These are phyloP conservation scores for Lanius ludovicianus DNA, from an alignment of 2,113 vertebrate species.

Conservation along the genomic window DNA sequence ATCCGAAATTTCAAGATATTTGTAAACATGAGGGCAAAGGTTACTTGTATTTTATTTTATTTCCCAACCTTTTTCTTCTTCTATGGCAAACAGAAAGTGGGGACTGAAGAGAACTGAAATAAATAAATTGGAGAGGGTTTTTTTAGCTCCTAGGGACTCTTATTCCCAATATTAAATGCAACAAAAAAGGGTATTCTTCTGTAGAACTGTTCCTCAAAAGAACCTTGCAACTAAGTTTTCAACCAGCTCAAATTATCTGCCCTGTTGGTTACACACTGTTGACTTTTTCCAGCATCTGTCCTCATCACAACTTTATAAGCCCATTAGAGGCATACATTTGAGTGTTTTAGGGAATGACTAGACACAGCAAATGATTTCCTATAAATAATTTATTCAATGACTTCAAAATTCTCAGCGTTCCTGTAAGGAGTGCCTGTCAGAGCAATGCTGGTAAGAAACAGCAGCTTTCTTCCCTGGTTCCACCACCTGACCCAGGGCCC, in stretches of 20 bases:
- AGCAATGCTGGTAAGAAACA: slow-evolving; percentile 32
- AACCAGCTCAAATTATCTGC: not conserved
- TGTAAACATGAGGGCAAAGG: not conserved
- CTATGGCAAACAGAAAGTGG: not conserved
- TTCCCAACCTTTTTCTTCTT: not conserved
- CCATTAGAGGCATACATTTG: slow-evolving; percentile 42
- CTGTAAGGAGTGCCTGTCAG: slow-evolving; percentile 35
- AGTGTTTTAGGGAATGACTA: slow-evolving; percentile 55
- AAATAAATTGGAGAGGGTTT: not conserved
- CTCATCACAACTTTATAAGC: slow-evolving; percentile 35
- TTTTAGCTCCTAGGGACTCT: not conserved
- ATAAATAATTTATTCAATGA: slow-evolving; percentile 48
- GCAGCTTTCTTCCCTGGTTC: not conserved
- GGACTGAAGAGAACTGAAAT: not conserved
- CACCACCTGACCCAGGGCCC: not conserved
- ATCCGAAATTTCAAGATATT: not conserved
- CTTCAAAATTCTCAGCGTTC: not conserved
- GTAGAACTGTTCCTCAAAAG: not conserved
- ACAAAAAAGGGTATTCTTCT: not conserved
- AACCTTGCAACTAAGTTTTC: not conserved
- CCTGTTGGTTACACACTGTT: not conserved
- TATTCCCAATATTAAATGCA: not conserved
- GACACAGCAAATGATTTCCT: slow-evolving; percentile 37
- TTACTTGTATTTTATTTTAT: not conserved
- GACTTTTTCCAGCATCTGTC: not conserved